Conservation (phyloP, 2,797 vertebrate genomes). For the Platalea minor region DNA sequence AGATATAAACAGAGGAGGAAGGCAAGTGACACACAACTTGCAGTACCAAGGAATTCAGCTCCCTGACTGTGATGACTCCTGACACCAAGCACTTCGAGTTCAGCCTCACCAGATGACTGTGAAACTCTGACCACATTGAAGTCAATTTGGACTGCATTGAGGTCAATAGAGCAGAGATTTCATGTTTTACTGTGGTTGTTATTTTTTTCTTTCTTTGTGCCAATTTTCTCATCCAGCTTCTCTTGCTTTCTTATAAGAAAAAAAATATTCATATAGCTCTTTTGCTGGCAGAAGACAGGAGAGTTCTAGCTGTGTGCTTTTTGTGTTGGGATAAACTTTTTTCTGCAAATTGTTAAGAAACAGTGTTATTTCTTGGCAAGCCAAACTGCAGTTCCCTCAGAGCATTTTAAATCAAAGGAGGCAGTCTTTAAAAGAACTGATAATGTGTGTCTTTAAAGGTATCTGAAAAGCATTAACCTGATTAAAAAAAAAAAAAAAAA, state of each 20-base stretch:
- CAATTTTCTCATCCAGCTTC: not conserved
- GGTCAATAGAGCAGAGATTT: not conserved
- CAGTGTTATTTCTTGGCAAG: not conserved
- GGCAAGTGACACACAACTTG: not conserved
- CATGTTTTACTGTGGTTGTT: not conserved
- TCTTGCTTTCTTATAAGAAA: not conserved
- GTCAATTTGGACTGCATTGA: not conserved
- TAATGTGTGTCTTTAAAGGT: not conserved
- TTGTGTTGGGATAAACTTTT: not conserved
- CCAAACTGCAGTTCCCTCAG: not conserved
- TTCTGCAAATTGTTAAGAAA: not conserved
- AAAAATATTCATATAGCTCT: fast-evolving
- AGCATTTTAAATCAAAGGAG: not conserved
- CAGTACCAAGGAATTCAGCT: not conserved
- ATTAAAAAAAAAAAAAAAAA: not conserved
- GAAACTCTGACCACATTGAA: not conserved
- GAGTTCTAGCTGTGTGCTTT: not conserved
- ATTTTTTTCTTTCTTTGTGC: not conserved
- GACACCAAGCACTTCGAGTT: not conserved
- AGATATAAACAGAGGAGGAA: not conserved
- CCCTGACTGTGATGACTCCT: not conserved
- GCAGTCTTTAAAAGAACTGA: not conserved
- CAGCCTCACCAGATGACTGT: not conserved
- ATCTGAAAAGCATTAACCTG: not conserved
- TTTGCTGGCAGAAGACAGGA: not conserved